These are phyloP conservation scores for Sinocyclocheilus rhinocerous DNA, from an alignment of 2,113 vertebrate genomes.

Conservation along the genomic window DNA sequence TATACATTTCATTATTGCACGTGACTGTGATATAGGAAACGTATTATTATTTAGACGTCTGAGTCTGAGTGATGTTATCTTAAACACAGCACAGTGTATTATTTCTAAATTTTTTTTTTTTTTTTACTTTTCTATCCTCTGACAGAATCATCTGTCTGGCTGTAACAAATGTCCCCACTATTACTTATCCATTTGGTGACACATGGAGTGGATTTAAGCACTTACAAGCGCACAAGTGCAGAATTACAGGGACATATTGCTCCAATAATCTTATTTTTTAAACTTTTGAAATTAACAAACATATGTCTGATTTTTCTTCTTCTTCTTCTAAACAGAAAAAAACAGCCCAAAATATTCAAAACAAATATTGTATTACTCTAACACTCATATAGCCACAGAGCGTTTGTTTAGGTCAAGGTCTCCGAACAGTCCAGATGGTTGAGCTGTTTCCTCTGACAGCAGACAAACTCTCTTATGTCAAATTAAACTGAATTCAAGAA, in stretches of 20 bases:
- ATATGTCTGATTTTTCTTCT: background rate
- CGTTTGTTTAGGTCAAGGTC: background rate
- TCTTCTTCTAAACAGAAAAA: background rate
- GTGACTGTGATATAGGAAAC: too few relatives aligned
- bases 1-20: too few relatives aligned
- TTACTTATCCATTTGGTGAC: background rate
- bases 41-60: too few relatives aligned
- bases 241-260: background rate
- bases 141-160: background rate
- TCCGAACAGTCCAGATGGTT: slow-evolving; percentile 5
- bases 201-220: background rate
- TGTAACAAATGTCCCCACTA: background rate
- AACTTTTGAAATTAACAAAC: background rate
- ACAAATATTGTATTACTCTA: background rate
- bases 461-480: background rate
- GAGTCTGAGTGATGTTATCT: background rate
- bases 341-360: background rate
- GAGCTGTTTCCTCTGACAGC: background rate
- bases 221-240: background rate
- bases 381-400: background rate
- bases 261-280: background rate
- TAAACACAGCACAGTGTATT: background rate
- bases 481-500: background rate
- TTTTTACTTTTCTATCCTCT: background rate
- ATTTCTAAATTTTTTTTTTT: too few relatives aligned